Evolutionary conservation across 2,797 vertebrate species (phyloP).

Genomic region (Cyprinella venusta): DNA sequence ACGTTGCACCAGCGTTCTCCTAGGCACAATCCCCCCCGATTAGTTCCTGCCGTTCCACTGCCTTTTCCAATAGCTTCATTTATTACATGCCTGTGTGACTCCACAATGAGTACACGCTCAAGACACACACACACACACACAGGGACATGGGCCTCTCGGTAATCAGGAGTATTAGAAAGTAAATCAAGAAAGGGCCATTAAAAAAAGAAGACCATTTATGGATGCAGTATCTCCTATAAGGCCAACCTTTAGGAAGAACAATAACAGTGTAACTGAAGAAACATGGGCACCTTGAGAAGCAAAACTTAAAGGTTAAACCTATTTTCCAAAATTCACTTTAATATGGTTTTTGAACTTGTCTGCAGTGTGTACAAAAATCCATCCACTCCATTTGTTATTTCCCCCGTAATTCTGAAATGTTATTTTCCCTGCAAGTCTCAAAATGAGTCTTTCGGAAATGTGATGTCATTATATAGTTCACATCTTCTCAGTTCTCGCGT

Average conservation of each 20-base stretch:
- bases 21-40: constrained; percentile 60
- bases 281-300: not conserved
- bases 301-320: not conserved
- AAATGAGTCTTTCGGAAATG: not conserved
- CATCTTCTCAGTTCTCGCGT: too few relatives aligned
- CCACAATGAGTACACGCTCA: constrained; percentile 34
- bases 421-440: too few relatives aligned
- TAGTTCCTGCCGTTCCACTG: constrained; percentile 57
- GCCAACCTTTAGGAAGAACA: constrained; percentile 35
- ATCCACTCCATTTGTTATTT: not conserved
- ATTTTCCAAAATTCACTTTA: not conserved
- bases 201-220: constrained; percentile 39
- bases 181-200: constrained; percentile 52
- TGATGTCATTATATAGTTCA: not conserved
- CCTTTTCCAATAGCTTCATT: constrained; percentile 64
- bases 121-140: constrained; percentile 16
- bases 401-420: not conserved
- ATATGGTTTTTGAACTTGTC: not conserved
- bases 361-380: not conserved
- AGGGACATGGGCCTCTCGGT: constrained; percentile 43
- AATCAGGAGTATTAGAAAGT: constrained; percentile 49
- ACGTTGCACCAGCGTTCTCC: constrained; percentile 47
- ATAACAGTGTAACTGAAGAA: constrained; percentile 14
- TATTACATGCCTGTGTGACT: constrained; percentile 62
- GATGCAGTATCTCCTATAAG: constrained; percentile 35